Conservation (phyloP, 2,113 vertebrate species). For the Narcine bancroftii region DNA sequence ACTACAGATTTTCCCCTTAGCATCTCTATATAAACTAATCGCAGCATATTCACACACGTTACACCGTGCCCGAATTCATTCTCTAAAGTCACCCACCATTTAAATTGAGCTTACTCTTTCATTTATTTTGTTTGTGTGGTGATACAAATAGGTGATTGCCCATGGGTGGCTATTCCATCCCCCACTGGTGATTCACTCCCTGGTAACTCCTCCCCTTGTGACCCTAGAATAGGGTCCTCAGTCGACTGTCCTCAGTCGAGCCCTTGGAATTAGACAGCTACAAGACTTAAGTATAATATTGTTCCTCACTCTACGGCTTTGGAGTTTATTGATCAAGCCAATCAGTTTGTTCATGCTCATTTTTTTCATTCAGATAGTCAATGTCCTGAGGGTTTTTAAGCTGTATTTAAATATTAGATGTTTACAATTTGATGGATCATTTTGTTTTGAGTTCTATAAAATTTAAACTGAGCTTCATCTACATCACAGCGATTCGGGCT, state of each 20-base stretch:
- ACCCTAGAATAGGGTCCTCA: too few species aligned
- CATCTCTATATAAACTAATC: conserved; percentile 36
- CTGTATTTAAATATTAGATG: not conserved
- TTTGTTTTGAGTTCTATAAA: conserved; percentile 22
- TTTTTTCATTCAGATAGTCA: conserved; percentile 14
- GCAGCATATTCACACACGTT: conserved; percentile 35
- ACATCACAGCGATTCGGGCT: conserved; percentile 11
- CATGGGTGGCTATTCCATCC: too few species aligned
- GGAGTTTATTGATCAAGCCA: too few species aligned
- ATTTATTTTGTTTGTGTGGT: too few species aligned
- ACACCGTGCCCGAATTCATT: not conserved
- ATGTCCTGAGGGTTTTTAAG: not conserved
- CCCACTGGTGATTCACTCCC: too few species aligned
- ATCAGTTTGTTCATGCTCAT: conserved; percentile 20
- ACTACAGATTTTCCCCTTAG: conserved; percentile 25
- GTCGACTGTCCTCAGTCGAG: too few species aligned
- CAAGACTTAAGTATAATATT: too few species aligned
- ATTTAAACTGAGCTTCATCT: conserved; percentile 11
- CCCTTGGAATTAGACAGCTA: too few species aligned
- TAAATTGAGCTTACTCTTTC: conserved; percentile 32
- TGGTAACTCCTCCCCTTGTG: too few species aligned
- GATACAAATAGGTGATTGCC: too few species aligned
- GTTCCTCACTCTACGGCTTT: too few species aligned
- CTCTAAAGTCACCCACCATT: too few species aligned
- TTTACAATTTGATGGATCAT: conserved; percentile 21